phyloP scores from a whole-genome alignment of 2,888 invertebrate species.

The Orgyia antiqua region DNA sequence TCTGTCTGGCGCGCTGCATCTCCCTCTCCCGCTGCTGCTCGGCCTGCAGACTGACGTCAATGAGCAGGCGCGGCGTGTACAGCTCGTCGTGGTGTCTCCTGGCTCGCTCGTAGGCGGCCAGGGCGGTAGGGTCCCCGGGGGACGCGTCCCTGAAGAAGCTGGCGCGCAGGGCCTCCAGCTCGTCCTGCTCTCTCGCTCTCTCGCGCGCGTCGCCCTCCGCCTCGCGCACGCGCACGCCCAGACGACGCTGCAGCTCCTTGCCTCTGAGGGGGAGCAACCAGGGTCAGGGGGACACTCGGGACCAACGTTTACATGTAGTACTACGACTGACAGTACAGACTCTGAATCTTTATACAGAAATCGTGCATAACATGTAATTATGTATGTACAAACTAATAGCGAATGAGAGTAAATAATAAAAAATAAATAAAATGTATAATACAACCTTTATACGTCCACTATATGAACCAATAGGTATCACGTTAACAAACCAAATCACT shows the following conservation, averaged over 20 bases:
- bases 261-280: slow-evolving; percentile 79
- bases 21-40: slow-evolving; percentile 80
- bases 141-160: slow-evolving; percentile 79
- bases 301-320: too few relatives aligned
- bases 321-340: too few relatives aligned
- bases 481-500: too few relatives aligned
- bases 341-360: too few relatives aligned
- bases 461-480: too few relatives aligned
- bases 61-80: slow-evolving; percentile 89
- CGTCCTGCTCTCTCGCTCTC: slow-evolving; percentile 91
- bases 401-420: too few relatives aligned
- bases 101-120: slow-evolving; percentile 33
- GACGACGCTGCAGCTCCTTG: slow-evolving; percentile 92
- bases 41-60: slow-evolving; percentile 82
- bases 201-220: slow-evolving; percentile 95
- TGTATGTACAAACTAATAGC: too few relatives aligned
- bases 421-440: too few relatives aligned
- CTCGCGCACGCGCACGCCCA: slow-evolving; percentile 95
- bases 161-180: slow-evolving; percentile 86
- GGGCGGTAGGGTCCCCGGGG: slow-evolving; percentile 54
- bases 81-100: slow-evolving; percentile 86
- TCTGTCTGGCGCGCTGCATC: slow-evolving; percentile 46
- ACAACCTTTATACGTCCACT: too few relatives aligned
- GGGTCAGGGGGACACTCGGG: background rate
- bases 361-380: too few relatives aligned